Percentiles rank a stretch among this genome's conserved stretches.
Evolutionary conservation across 2,888 invertebrate species (phyloP).

Genomic region (Nipponacmea schrenckii): DNA sequence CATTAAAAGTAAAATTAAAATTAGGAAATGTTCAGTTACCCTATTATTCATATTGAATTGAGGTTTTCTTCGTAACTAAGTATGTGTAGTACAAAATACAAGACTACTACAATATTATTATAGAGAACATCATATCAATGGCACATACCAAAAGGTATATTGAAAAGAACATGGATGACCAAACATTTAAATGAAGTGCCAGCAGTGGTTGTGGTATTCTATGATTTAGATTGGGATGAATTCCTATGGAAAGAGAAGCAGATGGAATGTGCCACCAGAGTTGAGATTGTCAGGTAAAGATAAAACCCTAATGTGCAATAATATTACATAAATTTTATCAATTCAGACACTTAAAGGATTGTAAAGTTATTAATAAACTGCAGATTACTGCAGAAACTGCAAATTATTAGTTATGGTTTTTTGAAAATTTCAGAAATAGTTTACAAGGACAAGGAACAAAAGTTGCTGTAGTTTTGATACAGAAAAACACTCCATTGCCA

Average conservation of each 20-base stretch:
- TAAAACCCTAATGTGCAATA: background rate
- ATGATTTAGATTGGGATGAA: conserved; percentile 98
- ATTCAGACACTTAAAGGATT: too few species aligned
- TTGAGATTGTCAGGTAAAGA: conserved; percentile 75
- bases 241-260: conserved; percentile 93
- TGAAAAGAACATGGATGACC: conserved; percentile 94
- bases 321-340: background rate
- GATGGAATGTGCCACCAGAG: conserved; percentile 89
- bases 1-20: too few species aligned
- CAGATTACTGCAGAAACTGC: too few species aligned
- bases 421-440: conserved; percentile 64
- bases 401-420: too few species aligned
- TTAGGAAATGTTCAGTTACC: too few species aligned
- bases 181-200: conserved; percentile 92
- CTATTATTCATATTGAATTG: too few species aligned
- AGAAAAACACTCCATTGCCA: conserved; percentile 78
- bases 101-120: too few species aligned
- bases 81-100: too few species aligned
- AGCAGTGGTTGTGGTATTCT: conserved; percentile 92
- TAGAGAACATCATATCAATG: conserved; percentile 90
- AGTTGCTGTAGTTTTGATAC: conserved; percentile 89
- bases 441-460: conserved; percentile 69
- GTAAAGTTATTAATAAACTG: too few species aligned
- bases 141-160: conserved; percentile 85
- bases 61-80: too few species aligned